Evolutionary conservation across 2,113 vertebrate genomes (phyloP).

Genomic region (Nothobranchius furzeri): DNA sequence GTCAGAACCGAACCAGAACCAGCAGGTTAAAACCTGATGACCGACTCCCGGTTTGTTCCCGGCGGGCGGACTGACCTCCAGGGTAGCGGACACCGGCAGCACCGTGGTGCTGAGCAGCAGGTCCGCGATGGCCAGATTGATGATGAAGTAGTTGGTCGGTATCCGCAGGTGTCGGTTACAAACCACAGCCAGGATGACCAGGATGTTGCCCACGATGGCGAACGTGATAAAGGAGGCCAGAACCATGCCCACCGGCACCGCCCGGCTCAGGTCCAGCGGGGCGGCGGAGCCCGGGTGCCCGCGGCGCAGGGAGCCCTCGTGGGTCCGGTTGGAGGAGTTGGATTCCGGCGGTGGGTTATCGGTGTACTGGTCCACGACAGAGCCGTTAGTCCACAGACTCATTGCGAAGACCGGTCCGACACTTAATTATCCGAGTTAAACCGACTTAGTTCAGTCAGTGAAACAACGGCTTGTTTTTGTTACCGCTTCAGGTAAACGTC

Average conservation of each 20-base stretch:
- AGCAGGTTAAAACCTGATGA: no score
- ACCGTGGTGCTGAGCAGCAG: constrained; percentile 68
- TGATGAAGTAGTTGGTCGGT: constrained; percentile 72
- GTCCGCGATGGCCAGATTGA: constrained; percentile 69
- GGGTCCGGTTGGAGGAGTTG: constrained; percentile 36
- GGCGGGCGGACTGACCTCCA: constrained; percentile 49
- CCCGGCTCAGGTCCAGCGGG: constrained; percentile 57
- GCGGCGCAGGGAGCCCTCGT: not conserved
- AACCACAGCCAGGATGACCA: constrained; percentile 70
- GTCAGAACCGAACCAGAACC: no score
- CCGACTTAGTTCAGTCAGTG: not conserved
- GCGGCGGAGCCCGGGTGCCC: constrained; percentile 1
- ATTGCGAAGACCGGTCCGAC: constrained; percentile 17
- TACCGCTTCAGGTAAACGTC: not conserved
- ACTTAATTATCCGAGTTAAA: not conserved
- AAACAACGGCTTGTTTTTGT: not conserved
- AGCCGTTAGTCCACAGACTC: constrained; percentile 54
- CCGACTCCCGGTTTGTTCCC: no score
- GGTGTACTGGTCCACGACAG: constrained; percentile 22
- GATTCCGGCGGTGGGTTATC: not conserved
- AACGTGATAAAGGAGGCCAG: constrained; percentile 69
- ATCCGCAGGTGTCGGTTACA: constrained; percentile 68
- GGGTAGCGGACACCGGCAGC: constrained; percentile 70
- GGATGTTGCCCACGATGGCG: constrained; percentile 69
- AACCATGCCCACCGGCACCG: constrained; percentile 65